Percentiles rank a stretch among this genome's conserved stretches.
Conservation (phyloP, 2,797 vertebrate genomes). For the Cossypha niveicapilla region DNA sequence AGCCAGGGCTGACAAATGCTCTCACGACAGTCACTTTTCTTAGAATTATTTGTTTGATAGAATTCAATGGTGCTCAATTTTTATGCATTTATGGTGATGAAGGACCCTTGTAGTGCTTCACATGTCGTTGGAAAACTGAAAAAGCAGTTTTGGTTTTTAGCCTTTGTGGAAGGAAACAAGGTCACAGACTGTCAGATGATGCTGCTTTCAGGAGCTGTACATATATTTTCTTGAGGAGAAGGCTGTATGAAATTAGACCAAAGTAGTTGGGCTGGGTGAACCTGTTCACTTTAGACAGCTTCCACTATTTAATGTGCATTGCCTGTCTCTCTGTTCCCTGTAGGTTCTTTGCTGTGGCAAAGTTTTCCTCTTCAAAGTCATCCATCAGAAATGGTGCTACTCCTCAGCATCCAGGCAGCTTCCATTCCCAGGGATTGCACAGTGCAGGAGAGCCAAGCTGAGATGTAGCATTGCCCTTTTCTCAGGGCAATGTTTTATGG, state of each 20-base stretch:
- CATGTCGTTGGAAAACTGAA: background rate
- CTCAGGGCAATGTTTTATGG: background rate
- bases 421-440: background rate
- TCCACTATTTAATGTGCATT: background rate
- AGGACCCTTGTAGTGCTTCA: background rate
- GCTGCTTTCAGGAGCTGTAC: background rate
- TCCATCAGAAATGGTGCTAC: background rate
- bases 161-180: background rate
- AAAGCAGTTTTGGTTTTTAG: background rate
- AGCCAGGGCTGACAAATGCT: background rate
- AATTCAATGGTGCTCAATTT: background rate
- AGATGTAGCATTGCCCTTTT: background rate
- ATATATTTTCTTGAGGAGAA: background rate
- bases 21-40: background rate
- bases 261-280: background rate
- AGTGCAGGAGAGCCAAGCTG: background rate
- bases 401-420: background rate
- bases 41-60: background rate
- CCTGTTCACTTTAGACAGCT: background rate
- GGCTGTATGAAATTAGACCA: background rate
- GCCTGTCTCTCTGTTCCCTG: background rate
- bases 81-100: background rate
- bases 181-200: background rate
- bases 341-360: background rate
- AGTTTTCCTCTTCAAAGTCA: background rate